Evolutionary conservation across 2,888 invertebrate genomes (phyloP), one percentile per base, ranked within the genome.

Genomic region (Danaus chrysippus): DNA sequence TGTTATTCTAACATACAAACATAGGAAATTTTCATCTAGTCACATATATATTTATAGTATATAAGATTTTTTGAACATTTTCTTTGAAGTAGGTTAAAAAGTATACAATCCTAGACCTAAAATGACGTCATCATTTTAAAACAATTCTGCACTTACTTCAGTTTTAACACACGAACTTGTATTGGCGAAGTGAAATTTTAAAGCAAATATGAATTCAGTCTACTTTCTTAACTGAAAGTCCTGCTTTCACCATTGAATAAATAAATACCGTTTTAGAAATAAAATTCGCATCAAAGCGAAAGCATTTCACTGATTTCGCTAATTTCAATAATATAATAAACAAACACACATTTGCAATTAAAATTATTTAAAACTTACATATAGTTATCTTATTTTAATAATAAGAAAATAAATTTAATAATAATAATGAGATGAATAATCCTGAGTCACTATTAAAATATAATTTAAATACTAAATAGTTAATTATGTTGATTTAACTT

Each of bases 191-290:
- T 54, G 49, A 60, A 60, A 56, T 15, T 41, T 46, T 13, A 43
- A 46, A 55, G n/a, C 44, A 41, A 60, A 60, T 60, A 60, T 41
- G 11, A 53, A 42, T 42, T 55, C 55, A 46, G 41, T 11, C 15
- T 10, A 56, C 56, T 42, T 56, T 42, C 42, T 12, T 10, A 12
- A 44, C 49, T 49, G 46, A 44, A 56, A 44, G 42, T 60, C 59
- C 55, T 60, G 49, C 56, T 60, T 60, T 60, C 60, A 56, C 60
- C 46, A 13, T 42, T 10, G 19, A 15, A 42, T 49, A 56, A 54
- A 19, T 42, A 42, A 12, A 13, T 1, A 46, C 9, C 15, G 5
- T 46, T 46, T 9, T 8, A 17, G 23, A 17, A 15, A 17, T 49
- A 49, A 49, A 49, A 49, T 49, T 49, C 17, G 15, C 46, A 49